phyloP scores from a whole-genome alignment of 2,797 vertebrate genomes.

The Potorous gilbertii region DNA sequence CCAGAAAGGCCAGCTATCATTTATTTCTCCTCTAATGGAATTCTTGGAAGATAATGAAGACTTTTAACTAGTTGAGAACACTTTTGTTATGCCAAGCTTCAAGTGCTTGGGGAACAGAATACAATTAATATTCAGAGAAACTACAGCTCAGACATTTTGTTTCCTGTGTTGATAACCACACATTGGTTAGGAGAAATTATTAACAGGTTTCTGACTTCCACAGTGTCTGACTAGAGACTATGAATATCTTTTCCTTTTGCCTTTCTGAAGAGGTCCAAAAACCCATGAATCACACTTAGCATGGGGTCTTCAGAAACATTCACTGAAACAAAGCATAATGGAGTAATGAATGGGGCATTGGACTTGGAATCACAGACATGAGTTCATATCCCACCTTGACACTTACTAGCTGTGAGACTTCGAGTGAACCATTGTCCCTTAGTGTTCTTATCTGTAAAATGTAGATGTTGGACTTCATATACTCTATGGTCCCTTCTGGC shows the following conservation, averaged over 20 bases:
- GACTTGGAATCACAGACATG: not conserved
- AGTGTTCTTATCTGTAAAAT: not conserved
- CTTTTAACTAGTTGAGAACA: too few species aligned
- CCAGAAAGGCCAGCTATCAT: too few species aligned
- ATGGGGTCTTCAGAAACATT: slow-evolving; percentile 64
- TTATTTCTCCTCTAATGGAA: too few species aligned
- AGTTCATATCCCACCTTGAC: not conserved
- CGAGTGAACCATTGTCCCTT: not conserved
- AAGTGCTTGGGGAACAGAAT: not conserved
- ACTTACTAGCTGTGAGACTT: not conserved
- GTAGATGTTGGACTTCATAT: not conserved
- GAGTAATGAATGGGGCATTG: not conserved
- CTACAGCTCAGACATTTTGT: not conserved
- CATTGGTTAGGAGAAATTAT: not conserved
- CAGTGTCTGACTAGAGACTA: not conserved
- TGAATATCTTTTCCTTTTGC: slow-evolving; percentile 35
- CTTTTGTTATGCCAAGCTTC: too few species aligned
- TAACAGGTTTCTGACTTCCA: not conserved
- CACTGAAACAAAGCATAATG: slow-evolving; percentile 62
- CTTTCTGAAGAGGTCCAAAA: slow-evolving; percentile 39
- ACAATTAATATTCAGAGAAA: not conserved
- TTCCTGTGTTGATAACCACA: not conserved
- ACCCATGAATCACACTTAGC: slow-evolving; percentile 70
- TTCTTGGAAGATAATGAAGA: too few species aligned
- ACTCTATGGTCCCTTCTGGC: not conserved